These are phyloP conservation scores for Sebastes taczanowskii DNA, from an alignment of 2,797 vertebrate species.

Conservation along the genomic window DNA sequence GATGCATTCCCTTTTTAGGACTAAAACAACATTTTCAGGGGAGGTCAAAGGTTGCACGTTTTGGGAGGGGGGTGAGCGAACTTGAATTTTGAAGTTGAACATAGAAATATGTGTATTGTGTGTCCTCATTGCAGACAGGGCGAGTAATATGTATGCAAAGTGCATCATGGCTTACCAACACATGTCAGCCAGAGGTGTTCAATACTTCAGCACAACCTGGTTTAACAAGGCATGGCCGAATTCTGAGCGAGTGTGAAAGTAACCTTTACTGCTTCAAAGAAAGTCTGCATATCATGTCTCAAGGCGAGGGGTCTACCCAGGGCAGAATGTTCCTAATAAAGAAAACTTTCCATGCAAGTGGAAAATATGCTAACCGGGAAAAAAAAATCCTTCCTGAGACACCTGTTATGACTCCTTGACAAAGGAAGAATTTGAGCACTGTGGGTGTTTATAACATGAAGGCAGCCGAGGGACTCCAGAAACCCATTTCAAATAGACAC, in stretches of 20 bases:
- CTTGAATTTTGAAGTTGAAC: neutral
- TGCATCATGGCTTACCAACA: slow-evolving; percentile 63
- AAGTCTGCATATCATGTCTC: slow-evolving; percentile 75
- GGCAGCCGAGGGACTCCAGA: slow-evolving; percentile 78
- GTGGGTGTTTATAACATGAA: slow-evolving; percentile 81
- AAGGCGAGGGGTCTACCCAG: slow-evolving; percentile 68
- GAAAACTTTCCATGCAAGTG: slow-evolving; percentile 77
- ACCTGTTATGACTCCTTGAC: slow-evolving; percentile 83
- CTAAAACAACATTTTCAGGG: neutral
- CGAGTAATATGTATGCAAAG: slow-evolving; percentile 58
- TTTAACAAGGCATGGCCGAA: slow-evolving; percentile 70
- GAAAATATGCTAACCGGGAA: slow-evolving; percentile 77
- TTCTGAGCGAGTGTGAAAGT: slow-evolving; percentile 76
- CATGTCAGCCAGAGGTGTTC: slow-evolving; percentile 60
- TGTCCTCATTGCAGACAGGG: slow-evolving; percentile 20
- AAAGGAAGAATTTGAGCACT: slow-evolving; percentile 79
- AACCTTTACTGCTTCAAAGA: slow-evolving; percentile 82
- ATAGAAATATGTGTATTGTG: slow-evolving; percentile 11
- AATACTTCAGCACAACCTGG: slow-evolving; percentile 57
- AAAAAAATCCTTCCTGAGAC: slow-evolving; percentile 73
- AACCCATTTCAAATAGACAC: slow-evolving; percentile 77
- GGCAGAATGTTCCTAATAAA: slow-evolving; percentile 73
- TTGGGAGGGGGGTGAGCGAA: neutral
- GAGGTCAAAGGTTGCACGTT: slow-evolving; percentile 29
- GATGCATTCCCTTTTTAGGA: slow-evolving; percentile 18